Evolutionary conservation across 2,888 invertebrate species (phyloP), one percentile per base, ranked within the genome.

Genomic region (Meganola albula): DNA sequence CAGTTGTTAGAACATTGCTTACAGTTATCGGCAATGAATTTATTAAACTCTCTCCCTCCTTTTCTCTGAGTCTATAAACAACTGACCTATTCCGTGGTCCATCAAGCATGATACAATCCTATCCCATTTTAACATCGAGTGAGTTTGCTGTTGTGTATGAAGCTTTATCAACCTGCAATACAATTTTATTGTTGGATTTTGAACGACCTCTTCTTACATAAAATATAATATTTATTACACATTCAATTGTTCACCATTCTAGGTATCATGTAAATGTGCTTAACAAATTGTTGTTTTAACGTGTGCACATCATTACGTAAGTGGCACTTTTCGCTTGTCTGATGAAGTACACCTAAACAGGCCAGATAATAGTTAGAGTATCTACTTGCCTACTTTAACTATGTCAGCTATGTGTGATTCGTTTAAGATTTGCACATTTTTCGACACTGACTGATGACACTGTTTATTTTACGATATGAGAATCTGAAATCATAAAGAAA

Each of bases 261-360:
- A 24, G 30, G 35, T 32, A 36, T 40, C 33, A 40, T 42, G 31
- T 40, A 27, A 47, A 51, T 45, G 28, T 34, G n/a, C 10, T 42
- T 42, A 34, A 33, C 31, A 34, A 42, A 41, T 38, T 31, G 29
- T 12, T n/a, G 20, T 31, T 42, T 48, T 27, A 27, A 33, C 40
- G 27, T 37, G 31, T 48, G 26, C 31, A 44, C 37, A 36, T 35
- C 12, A 33, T 55, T 55, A 48, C 47, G 44, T 39, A 61, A 47
- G 33, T 33, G 24, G 26, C 42, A 36, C 40, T 44, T 30, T 35
- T 35, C 35, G 27, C 35, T 38, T 28, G 34, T 30, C 27, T 27
- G 37, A 49, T 64, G 60, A 57, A 55, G 62, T 54, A 63, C 60
- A 57, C 31, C 38, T 45, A 54, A 62, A 63, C 56, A 62, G 46